phyloP scores from a whole-genome alignment of 2,113 vertebrate genomes.

The Philantomba maxwellii region DNA sequence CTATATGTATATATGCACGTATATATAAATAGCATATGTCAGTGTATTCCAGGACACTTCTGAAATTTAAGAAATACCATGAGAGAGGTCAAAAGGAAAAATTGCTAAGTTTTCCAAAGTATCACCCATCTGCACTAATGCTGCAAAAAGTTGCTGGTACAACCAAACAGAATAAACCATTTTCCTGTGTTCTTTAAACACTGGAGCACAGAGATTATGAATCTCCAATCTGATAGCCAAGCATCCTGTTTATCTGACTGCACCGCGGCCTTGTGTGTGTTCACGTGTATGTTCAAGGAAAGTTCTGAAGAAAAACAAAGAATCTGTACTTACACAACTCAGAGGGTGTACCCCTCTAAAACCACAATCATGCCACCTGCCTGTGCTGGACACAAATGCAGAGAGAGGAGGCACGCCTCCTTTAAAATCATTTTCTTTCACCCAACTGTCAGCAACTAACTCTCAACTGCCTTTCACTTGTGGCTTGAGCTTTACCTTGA shows the following conservation, averaged over 20 bases:
- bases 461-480: not conserved
- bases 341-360: not conserved
- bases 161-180: not conserved
- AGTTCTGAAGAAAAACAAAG: constrained; percentile 33
- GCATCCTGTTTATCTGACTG: constrained; percentile 48
- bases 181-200: not conserved
- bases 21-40: not conserved
- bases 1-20: not conserved
- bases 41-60: not conserved
- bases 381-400: not conserved
- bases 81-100: not conserved
- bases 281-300: not conserved
- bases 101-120: not conserved
- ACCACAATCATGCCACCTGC: not conserved
- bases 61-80: not conserved
- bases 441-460: not conserved
- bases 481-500: not conserved
- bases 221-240: constrained; percentile 13
- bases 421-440: not conserved
- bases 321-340: not conserved
- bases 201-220: not conserved
- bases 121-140: not conserved
- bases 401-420: not conserved
- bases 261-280: not conserved
- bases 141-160: not conserved